phyloP scores from a whole-genome alignment of 2,888 invertebrate species.

The Acanthosepion lycidas region DNA sequence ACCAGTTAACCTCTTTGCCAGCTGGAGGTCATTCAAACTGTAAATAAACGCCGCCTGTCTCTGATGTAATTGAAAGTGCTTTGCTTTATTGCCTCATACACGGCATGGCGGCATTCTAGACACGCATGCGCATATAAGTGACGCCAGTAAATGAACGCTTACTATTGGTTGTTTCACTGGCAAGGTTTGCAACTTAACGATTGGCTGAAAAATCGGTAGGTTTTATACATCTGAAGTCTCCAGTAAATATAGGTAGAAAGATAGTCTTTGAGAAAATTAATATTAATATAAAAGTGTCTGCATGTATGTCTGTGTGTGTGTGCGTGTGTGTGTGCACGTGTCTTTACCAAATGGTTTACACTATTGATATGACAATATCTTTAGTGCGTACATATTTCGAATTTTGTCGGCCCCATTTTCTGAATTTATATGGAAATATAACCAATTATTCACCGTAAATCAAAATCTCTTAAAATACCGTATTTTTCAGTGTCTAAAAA shows the following conservation, averaged over 20 bases:
- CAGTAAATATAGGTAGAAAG: background rate
- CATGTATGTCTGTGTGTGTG: too few relatives aligned
- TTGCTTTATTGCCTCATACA: background rate
- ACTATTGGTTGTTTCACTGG: background rate
- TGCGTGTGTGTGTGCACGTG: too few relatives aligned
- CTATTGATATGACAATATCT: too few relatives aligned
- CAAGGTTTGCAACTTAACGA: background rate
- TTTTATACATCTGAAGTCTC: background rate
- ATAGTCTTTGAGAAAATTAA: too few relatives aligned
- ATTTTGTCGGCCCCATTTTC: too few relatives aligned
- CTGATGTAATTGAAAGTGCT: background rate
- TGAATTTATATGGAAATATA: too few relatives aligned
- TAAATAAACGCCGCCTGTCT: background rate
- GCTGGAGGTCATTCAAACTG: slow-evolving; percentile 17
- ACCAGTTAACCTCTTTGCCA: background rate
- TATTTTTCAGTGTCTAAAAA: too few relatives aligned
- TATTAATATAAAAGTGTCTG: too few relatives aligned
- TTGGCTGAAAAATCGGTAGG: background rate
- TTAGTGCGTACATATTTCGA: too few relatives aligned
- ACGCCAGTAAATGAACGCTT: background rate
- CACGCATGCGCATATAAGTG: background rate
- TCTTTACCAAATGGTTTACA: too few relatives aligned
- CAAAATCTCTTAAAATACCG: too few relatives aligned
- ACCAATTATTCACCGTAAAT: too few relatives aligned
- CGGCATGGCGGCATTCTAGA: background rate